Base-by-base conservation (phyloP, 1,140 invertebrate genomes). In the Drosophila sturtevanti region DNA sequence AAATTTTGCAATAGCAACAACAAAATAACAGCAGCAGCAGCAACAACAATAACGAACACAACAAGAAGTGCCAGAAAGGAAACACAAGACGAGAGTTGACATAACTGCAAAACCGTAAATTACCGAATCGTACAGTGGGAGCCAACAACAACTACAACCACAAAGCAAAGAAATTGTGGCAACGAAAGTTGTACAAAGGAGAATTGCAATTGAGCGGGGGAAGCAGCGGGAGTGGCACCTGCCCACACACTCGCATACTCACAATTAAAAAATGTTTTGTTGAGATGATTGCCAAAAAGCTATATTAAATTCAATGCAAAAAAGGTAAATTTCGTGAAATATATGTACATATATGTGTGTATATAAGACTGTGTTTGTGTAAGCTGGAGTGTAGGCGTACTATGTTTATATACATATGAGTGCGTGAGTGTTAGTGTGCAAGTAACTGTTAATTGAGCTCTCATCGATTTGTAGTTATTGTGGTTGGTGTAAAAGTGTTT, bases 101-200 rank as follows among this genome's bases (percentile, higher is more conserved):
- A 89, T 89, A 89, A 89, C 80, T 89, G 85, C 69, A 65, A 77
- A 51, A 65, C 31, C 18, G 79, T 80, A 87, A 87, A 87, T 89
- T 89, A 75, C 70, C 27, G 9, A 72, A 74, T 18, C 41, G 41
- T 1, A 77, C 85, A 89, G 77, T 67, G 73, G 80, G 68, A 75
- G 68, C 38, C 34, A 34, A 68, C 38, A 73, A 10, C 16, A 21
- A 48, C 18, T 31, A 59, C 56, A 14, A 34, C 54, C 41, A 55
- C 61, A 55, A 56, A 60, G 60, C 44, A 71, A 56, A 56, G 68
- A 72, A 78, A 68, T 75, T 75, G 75, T 78, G 76, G 76, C 72
- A 76, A 76, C 76, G 76, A 79, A 79, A 78, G 60, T 72, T 66
- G 66, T 12, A 81, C 27, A 63, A 54, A 51, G 22, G 62, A 62